Conservation (phyloP, 2,888 invertebrate species). For the Rhaphigaster nebulosa region DNA sequence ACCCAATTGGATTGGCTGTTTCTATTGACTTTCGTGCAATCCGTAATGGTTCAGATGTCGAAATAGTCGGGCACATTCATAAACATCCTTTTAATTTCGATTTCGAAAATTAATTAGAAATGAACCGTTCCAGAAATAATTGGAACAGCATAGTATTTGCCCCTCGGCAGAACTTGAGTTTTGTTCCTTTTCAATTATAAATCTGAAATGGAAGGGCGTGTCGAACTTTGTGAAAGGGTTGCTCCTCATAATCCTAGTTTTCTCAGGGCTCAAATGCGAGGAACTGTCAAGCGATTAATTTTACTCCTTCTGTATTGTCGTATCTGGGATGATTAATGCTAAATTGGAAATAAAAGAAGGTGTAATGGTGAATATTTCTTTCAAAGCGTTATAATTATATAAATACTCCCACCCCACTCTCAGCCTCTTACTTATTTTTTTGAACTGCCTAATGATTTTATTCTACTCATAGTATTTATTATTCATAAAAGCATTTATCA, state of each 20-base stretch:
- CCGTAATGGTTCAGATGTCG: neutral
- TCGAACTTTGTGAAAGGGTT: neutral
- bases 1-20: neutral
- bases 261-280: neutral
- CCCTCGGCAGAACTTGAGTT: neutral
- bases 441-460: too few species aligned
- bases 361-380: neutral
- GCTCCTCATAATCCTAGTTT: neutral
- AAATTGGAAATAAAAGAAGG: too few species aligned
- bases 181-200: constrained; percentile 11
- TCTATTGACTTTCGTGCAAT: neutral
- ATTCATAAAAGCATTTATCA: too few species aligned
- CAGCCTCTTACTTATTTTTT: too few species aligned
- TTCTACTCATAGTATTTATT: too few species aligned
- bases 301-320: neutral
- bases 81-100: neutral
- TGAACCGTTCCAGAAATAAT: constrained; percentile 9
- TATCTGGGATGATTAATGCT: neutral
- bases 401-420: neutral
- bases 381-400: neutral
- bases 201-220: constrained; percentile 13
- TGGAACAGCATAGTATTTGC: neutral
- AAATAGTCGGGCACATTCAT: neutral
- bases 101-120: neutral
- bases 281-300: neutral